Evolutionary conservation across 2,888 invertebrate genomes (phyloP), one percentile per base, ranked within the genome.

Genomic region (Aromia moschata): DNA sequence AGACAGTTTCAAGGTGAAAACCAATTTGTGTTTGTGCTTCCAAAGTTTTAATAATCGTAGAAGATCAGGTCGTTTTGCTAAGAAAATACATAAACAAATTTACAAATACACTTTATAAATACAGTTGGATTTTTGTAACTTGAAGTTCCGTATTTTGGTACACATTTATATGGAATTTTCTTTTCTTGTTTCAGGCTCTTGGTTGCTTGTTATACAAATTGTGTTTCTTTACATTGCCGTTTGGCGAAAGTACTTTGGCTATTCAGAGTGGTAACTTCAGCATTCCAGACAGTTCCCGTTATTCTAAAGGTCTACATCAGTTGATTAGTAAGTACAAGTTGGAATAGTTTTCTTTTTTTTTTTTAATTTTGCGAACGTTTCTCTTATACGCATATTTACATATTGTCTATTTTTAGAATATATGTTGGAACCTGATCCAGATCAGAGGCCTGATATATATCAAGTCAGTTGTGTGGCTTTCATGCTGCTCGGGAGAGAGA

Each of bases 181-280:
- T 4, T 43, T n/a, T n/a, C 25, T 43, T 14, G 15, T 81, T 82
- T 40, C 79, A 90, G 90, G 94, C 95, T 16, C 80, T 96, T 56
- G 95, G 95, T 49, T 94, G 94, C 82, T 83, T 95, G 73, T 83
- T 95, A 45, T 95, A 93, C 80, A 93, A 94, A 79, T 83, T 96
- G 70, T 94, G 94, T 81, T 96, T 91, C 82, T 95, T 95, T 80
- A 85, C 89, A 31, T 83, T 94, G 74, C 96, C 95, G 47, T 96
- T 96, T 80, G 95, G 93, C 20, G 96, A 96, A 80, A 94, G 93
- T 75, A 89, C 92, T n/a, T 82, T 96, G 69, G 95, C 96, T 49
- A 96, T 96, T 76, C 94, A 94, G 80, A 93, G 91, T 79, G 94
- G 92, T 49, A 89, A 90, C 75, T 93, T 94, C 78, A 87, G 87